A percentile compares a stretch with the other conserved stretches of the same genome.
phyloP scores from a whole-genome alignment of 2,113 vertebrate genomes.

The Speoplatyrhinus poulsoni region DNA sequence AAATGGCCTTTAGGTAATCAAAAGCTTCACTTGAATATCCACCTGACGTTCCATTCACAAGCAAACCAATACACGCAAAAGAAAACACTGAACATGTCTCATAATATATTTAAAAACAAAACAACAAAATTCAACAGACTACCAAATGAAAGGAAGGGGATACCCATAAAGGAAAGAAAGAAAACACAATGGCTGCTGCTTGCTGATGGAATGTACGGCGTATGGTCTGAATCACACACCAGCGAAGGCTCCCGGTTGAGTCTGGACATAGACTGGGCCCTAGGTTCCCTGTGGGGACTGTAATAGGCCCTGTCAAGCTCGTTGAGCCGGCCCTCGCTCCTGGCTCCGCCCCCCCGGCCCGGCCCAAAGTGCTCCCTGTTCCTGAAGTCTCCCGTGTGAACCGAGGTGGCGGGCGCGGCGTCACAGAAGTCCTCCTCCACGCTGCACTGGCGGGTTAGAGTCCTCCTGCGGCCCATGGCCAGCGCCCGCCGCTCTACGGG shows the following conservation, averaged over 20 bases:
- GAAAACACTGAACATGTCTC: constrained; percentile 67
- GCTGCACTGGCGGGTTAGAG: constrained; percentile 89
- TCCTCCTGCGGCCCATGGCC: constrained; percentile 83
- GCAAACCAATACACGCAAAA: constrained; percentile 66
- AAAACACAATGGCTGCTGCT: constrained; percentile 76
- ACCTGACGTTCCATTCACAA: constrained; percentile 67
- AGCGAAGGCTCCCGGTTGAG: constrained; percentile 82
- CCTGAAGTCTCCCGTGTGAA: constrained; percentile 70
- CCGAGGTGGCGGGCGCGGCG: constrained; percentile 46
- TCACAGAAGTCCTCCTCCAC: constrained; percentile 89
- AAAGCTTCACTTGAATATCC: constrained; percentile 56
- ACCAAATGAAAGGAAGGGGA: constrained; percentile 53
- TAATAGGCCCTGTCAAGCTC: constrained; percentile 80
- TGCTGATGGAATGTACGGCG: constrained; percentile 82
- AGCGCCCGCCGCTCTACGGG: constrained; percentile 73
- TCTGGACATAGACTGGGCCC: constrained; percentile 79
- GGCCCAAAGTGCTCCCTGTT: constrained; percentile 67
- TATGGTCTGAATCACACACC: constrained; percentile 89
- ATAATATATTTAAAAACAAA: constrained; percentile 36
- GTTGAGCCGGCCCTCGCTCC: constrained; percentile 73
- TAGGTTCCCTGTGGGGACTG: constrained; percentile 75
- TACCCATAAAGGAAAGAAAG: constrained; percentile 63
- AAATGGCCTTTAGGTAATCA: constrained; percentile 84
- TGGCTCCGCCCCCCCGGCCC: constrained; percentile 59
- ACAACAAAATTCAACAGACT: constrained; percentile 35